Evolutionary conservation across 1,140 invertebrate genomes (phyloP).

Genomic region (Pseudomyrmex dendroicus): DNA sequence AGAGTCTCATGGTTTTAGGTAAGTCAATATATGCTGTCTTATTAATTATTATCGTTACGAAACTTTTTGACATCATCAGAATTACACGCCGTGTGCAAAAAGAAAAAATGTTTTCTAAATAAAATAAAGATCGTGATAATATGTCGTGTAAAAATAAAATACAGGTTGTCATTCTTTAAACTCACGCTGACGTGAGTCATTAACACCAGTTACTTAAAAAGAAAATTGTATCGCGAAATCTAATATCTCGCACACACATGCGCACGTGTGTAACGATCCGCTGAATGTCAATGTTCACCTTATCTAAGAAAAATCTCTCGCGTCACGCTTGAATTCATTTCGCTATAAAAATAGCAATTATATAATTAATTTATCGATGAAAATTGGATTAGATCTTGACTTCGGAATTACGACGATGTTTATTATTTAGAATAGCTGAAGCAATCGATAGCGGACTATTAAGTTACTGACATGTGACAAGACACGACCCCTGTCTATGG

Average conservation of each 20-base stretch:
- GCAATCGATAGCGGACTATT: constrained; percentile 49
- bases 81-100: neutral
- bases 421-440: constrained; percentile 56
- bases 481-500: constrained; percentile 18
- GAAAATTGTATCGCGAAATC: too few relatives aligned
- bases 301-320: neutral
- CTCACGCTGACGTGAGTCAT: too few relatives aligned
- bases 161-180: too few relatives aligned
- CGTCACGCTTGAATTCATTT: constrained; percentile 3
- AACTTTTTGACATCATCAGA: neutral
- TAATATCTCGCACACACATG: too few relatives aligned
- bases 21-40: constrained; percentile 67
- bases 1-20: constrained; percentile 97
- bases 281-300: too few relatives aligned
- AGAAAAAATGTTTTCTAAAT: neutral
- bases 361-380: constrained; percentile 36
- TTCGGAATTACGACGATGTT: constrained; percentile 34
- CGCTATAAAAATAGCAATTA: constrained; percentile 7
- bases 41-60: neutral
- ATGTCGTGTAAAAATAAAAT: neutral
- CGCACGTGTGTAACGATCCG: too few relatives aligned
- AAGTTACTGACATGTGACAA: constrained; percentile 58
- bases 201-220: too few relatives aligned
- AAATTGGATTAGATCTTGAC: constrained; percentile 53
- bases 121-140: neutral